Base-by-base conservation (phyloP, 2,797 vertebrate species). In the Acrossocheilus fasciatus region DNA sequence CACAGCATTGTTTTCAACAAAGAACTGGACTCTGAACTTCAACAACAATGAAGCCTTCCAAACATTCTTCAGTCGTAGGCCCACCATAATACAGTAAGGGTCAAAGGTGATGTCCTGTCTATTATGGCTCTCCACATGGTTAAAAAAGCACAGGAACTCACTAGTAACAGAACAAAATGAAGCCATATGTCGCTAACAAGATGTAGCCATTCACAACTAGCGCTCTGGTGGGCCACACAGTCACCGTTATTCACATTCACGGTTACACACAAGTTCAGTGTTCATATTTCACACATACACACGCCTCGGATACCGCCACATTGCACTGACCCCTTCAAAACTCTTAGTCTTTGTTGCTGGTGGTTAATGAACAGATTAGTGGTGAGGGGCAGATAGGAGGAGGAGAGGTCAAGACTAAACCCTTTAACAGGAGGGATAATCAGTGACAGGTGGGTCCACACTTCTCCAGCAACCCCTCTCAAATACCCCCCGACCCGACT, bases 361-460 rank as follows among this genome's bases (percentile, higher is more conserved):
- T 86, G 90, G 95, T 95, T 97, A 97, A 97, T 97, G 97, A 97
- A 95, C 90, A 93, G 96, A 96, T 97, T 96, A 95, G 93, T 94
- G 89, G 93, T 92, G 95, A 96, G 93, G 94, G 93, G 92, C 93
- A 90, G 93, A 92, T 93, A 93, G 95, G 94, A 95, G 96, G 96
- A 96, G 96, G 95, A 95, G 94, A 95, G 95, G 95, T 95, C 94
- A 95, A 91, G 91, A 92, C 92, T 96, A 93, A 96, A 96, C 93
- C 94, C 93, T 94, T 91, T 85, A 93, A 91, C 87, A 94, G 93
- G 89, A 92, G 89, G 93, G 91, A 94, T 94, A 95, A 95, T 94
- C 93, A 93, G 93, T 92, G 94, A 94, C 95, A 96, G 94, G 95
- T 96, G 95, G 93, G 92, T 95, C 93, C 94, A 96, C 94, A 94